phyloP scores from a whole-genome alignment of 2,797 vertebrate species.

The Margarornis squamiger region DNA sequence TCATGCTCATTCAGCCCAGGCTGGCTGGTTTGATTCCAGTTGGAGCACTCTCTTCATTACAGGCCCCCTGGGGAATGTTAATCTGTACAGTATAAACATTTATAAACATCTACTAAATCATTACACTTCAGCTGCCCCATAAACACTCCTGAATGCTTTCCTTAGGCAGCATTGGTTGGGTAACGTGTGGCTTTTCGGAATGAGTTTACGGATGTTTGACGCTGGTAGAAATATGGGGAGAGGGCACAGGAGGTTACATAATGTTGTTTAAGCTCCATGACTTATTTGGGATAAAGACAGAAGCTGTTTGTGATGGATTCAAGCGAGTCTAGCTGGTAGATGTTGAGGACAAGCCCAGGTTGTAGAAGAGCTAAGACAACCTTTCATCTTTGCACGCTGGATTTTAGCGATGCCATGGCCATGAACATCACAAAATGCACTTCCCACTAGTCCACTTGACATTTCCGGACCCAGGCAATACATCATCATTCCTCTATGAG shows the following conservation, averaged over 20 bases:
- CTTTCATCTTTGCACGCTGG: not conserved
- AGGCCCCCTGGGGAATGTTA: constrained; percentile 75
- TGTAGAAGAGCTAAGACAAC: not conserved
- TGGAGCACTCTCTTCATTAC: constrained; percentile 73
- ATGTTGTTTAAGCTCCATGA: constrained; percentile 43
- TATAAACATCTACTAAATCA: constrained; percentile 79
- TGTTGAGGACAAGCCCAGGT: not conserved
- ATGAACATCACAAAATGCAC: not conserved
- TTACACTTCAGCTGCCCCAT: constrained; percentile 76
- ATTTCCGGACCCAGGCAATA: not conserved
- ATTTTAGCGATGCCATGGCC: not conserved
- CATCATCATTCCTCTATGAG: not conserved
- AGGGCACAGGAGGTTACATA: constrained; percentile 52
- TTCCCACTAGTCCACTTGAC: not conserved
- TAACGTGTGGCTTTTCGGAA: constrained; percentile 57
- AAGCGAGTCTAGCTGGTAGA: not conserved
- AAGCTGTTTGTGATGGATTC: not conserved
- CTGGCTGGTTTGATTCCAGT: constrained; percentile 72
- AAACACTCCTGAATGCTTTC: constrained; percentile 73
- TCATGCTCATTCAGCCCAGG: constrained; percentile 63
- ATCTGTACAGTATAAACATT: constrained; percentile 77
- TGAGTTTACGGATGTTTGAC: constrained; percentile 46
- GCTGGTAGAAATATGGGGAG: constrained; percentile 32
- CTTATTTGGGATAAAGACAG: constrained; percentile 20
- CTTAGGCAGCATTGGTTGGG: constrained; percentile 54